Conservation (phyloP, 2,888 invertebrate species). For the Anarsia innoxiella region DNA sequence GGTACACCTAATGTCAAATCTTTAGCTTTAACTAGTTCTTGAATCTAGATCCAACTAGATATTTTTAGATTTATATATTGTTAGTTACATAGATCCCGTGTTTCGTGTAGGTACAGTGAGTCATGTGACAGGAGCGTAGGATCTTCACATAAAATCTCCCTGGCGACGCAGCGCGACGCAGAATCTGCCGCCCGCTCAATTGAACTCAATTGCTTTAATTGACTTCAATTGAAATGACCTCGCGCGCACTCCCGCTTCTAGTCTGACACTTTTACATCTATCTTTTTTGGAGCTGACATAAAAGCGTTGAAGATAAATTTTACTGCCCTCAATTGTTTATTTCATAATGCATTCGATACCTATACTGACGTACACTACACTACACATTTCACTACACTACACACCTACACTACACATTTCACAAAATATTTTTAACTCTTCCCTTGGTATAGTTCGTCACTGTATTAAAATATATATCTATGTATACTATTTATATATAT, state of each 20-base stretch:
- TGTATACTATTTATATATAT: no score
- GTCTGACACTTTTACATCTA: constrained; percentile 73
- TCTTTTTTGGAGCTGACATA: constrained; percentile 72
- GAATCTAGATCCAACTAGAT: not conserved
- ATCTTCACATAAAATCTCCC: constrained; percentile 72
- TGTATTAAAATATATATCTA: no score
- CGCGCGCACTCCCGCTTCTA: constrained; percentile 69
- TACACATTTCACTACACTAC: no score
- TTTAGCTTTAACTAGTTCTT: no score
- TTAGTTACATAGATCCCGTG: not conserved
- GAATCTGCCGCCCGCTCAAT: constrained; percentile 73
- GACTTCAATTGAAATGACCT: constrained; percentile 74
- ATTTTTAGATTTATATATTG: not conserved
- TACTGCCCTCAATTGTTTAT: constrained; percentile 38
- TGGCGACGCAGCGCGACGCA: constrained; percentile 61
- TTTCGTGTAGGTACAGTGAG: constrained; percentile 32
- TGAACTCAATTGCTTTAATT: constrained; percentile 72
- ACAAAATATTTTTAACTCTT: no score
- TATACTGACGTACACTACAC: no score
- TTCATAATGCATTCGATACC: no score
- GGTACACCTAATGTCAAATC: no score
- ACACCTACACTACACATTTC: no score
- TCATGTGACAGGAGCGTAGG: constrained; percentile 66
- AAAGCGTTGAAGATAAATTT: constrained; percentile 57
- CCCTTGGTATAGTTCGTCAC: no score